Evolutionary conservation across 2,797 vertebrate species (phyloP), one percentile per base, ranked within the genome.

Genomic region (Acropternis orthonyx): DNA sequence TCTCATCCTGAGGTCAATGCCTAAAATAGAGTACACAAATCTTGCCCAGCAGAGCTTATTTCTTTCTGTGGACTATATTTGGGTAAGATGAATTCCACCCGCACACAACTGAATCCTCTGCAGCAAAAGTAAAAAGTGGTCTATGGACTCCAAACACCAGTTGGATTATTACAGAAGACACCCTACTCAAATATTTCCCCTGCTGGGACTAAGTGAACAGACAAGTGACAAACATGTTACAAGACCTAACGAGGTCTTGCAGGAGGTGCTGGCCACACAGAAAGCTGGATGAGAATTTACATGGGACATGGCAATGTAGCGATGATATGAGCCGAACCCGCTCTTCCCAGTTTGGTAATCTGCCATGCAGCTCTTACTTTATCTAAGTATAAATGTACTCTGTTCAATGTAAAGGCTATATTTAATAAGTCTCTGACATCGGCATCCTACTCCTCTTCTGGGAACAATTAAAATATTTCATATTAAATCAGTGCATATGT

Each of bases 1-100:
- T 75, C 39, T 72, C 66, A 73, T 84, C 58, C 85, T 66, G 88
- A 95, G 93, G 92, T 95, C 88, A 95, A 62, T 62, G 62, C 80
- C 62, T 69, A 88, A 95, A 96, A 94, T 84, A 95, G 67, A 8
- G 14, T 44, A 83, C 76, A 78, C 43, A 37, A 59, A 59, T 84
- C 62, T 88, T 84, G 81, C n/a, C 83, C 93, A 72, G 15, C 39
- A 78, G 46, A 19, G 36, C 48, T 66, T 86, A 5, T 78, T 92
- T 84, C 76, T 84, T 92, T 59, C 69, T 43, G n/a, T 69, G 85
- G 43, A 51, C 82, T 96, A 86, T 96, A 93, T 90, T 75, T 96
- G 90, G 65, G 44, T 75, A 41, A 84, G 82, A 92, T 28, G 51
- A 73, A 81, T 93, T 84, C 83, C 90, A 84, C 91, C 85, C 28